phyloP scores from a whole-genome alignment of 2,113 vertebrate species.

The Gobiocypris rarus region DNA sequence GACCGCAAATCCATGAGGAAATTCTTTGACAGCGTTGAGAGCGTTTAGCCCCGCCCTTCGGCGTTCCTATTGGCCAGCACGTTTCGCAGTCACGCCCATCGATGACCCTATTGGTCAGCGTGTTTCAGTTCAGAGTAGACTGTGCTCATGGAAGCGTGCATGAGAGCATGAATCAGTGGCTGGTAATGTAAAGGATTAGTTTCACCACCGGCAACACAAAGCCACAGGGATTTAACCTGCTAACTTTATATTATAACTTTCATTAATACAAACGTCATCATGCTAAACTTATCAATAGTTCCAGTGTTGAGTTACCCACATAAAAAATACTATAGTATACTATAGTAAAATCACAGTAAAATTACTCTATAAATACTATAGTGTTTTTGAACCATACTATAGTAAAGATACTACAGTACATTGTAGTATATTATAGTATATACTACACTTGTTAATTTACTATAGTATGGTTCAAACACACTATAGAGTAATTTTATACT shows the following conservation, averaged over 20 bases:
- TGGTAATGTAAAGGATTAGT: constrained; percentile 6
- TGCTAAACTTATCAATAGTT: background rate
- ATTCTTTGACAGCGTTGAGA: constrained; percentile 34
- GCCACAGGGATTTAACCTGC: background rate
- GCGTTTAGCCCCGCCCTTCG: background rate
- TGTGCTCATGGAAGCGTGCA: constrained; percentile 1
- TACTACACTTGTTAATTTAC: too few species aligned
- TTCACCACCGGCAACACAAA: background rate
- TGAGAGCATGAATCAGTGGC: constrained; percentile 37
- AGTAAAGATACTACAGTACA: too few species aligned
- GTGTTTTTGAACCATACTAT: too few species aligned
- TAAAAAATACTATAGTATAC: too few species aligned
- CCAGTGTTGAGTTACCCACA: too few species aligned
- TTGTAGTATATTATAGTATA: too few species aligned
- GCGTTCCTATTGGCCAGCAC: constrained; percentile 33
- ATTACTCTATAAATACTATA: too few species aligned
- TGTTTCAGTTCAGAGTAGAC: background rate
- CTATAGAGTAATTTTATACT: too few species aligned
- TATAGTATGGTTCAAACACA: too few species aligned
- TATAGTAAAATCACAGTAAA: too few species aligned
- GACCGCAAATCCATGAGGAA: constrained; percentile 31
- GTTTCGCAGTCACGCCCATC: background rate
- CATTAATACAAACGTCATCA: background rate
- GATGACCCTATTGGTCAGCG: background rate
- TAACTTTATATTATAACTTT: background rate